Conservation (phyloP, 2,113 vertebrate genomes). For the Syrmaticus mikado region DNA sequence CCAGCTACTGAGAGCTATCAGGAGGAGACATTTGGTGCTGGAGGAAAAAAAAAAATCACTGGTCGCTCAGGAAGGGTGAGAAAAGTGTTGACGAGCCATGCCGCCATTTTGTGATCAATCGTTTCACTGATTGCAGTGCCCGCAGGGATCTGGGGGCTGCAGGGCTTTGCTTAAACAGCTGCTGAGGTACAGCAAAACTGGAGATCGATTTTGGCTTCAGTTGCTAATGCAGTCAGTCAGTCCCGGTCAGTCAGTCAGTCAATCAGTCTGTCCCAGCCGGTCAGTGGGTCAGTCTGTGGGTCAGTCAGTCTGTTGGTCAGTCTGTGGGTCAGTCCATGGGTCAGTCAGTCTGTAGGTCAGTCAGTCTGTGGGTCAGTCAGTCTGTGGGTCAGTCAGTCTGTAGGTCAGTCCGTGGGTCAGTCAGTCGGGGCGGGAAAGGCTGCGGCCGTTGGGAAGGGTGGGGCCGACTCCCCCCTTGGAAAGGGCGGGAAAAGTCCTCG, state of each 20-base stretch:
- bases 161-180: neutral
- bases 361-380: no score
- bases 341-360: neutral
- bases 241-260: no score
- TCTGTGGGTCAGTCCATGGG: neutral
- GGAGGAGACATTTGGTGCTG: neutral
- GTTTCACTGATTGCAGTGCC: neutral
- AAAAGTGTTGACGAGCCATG: neutral
- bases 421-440: neutral
- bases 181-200: fast-evolving
- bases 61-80: neutral
- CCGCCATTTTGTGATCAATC: neutral
- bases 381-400: no score
- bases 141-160: fast-evolving
- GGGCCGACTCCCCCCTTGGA: no score
- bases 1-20: neutral
- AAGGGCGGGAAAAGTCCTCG: fast-evolving
- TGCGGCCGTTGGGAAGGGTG: fast-evolving
- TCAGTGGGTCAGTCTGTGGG: no score
- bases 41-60: neutral
- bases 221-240: fast-evolving
- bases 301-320: no score
- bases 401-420: neutral
- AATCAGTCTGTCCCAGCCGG: no score
- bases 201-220: fast-evolving